Percentiles rank a stretch among this genome's conserved stretches.
Evolutionary conservation across 2,113 vertebrate genomes (phyloP).

Genomic region (Corythornis cristatus): DNA sequence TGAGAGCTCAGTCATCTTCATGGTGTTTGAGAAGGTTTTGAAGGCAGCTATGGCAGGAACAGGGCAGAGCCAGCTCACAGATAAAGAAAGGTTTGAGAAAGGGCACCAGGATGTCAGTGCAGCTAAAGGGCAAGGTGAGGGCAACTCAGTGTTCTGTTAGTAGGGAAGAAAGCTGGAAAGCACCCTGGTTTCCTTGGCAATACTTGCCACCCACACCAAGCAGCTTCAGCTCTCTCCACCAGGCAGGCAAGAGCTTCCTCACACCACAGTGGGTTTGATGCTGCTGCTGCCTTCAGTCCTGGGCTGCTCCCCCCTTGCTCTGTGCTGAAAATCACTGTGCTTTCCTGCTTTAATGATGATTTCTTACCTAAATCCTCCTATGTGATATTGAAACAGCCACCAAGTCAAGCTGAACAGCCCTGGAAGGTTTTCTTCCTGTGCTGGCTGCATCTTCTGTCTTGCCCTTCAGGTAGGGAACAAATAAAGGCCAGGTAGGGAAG

Average conservation of each 20-base stretch:
- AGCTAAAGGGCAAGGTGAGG: neutral
- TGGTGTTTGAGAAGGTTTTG: neutral
- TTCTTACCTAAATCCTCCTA: neutral
- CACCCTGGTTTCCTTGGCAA: neutral
- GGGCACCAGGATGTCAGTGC: neutral
- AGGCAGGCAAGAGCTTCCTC: neutral
- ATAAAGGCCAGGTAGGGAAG: neutral
- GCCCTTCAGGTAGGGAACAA: neutral
- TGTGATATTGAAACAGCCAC: neutral
- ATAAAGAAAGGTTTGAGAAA: neutral
- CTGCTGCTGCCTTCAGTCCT: neutral
- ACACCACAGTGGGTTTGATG: rapidly evolving
- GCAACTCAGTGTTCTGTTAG: neutral
- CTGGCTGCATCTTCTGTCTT: neutral
- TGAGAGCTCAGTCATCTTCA: neutral
- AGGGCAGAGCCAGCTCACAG: neutral
- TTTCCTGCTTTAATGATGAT: neutral
- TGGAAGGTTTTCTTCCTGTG: neutral
- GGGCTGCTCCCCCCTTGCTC: neutral
- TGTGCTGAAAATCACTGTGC: neutral
- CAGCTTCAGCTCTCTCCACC: neutral
- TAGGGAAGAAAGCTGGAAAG: neutral
- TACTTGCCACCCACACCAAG: neutral
- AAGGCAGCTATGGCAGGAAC: neutral
- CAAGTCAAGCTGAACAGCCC: neutral